Base-by-base conservation (phyloP, 2,113 vertebrate genomes). In the Plotosus lineatus region DNA sequence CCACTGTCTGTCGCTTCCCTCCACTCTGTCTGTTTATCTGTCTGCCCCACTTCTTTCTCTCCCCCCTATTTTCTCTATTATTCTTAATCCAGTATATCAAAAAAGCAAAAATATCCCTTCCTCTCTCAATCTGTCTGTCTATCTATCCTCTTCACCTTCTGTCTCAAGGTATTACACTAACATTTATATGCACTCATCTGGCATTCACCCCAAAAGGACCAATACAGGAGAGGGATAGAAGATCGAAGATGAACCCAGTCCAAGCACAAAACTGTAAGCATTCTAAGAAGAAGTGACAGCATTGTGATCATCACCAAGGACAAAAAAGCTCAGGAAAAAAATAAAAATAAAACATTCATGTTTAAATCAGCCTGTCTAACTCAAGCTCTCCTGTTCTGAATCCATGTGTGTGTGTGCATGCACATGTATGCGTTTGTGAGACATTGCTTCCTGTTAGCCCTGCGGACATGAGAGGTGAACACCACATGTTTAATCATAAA, bases 401-500 rank as follows among this genome's bases (percentile, higher is more conserved):
- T 23, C 33, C 4, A 36, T 36, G 31, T 36, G 31, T 19, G 15
- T 6, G 21, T n/a, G 51, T 60, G 56, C 2, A 14, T 15, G 58
- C 1, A 14, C 7, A 28, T 31, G 58, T 17, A 14, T 3, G 12
- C 3, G 14, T 17, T 14, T 17, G 28, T 1, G 58, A 10, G 58
- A 38, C 19, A 12, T 42, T 23, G 36, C 60, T 63, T 63, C 31
- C 60, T 63, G 31, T 61, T 33, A 17, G 15, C 17, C 28, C 2
- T 33, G 58, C 28, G 7, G 58, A 60, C 58, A 60, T 7, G 14
- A 58, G 26, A 28, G 9, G n/a, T 11, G 23, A 50, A 65, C 44
- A 15, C 42, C 10, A 60, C 44, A 21, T 65, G 58, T 77, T 77
- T 65, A 53, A 63, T 50, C 58, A 75, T 40, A 55, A 75, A 31